These are phyloP conservation scores for Poeciliopsis occidentalis DNA, from an alignment of 2,113 vertebrate genomes.

Conservation along the genomic window DNA sequence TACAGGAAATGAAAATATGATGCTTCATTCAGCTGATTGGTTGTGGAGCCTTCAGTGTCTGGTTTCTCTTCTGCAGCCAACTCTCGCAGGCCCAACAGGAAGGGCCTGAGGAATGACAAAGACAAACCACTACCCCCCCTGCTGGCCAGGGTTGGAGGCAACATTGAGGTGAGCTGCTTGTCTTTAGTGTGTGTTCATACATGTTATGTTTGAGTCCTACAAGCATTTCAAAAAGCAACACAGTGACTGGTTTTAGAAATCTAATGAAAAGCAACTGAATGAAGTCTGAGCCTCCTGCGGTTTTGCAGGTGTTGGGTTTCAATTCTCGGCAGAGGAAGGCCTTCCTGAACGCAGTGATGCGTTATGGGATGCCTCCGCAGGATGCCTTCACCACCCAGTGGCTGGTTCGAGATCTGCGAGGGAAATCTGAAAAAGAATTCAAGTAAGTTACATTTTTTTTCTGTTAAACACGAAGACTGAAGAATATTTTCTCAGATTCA, in stretches of 20 bases:
- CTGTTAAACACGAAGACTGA: too few relatives aligned
- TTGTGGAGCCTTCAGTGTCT: too few relatives aligned
- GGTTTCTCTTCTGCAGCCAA: constrained; percentile 78
- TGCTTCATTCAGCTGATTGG: neutral
- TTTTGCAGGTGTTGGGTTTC: constrained; percentile 91
- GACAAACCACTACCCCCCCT: constrained; percentile 97
- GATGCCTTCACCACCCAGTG: constrained; percentile 98
- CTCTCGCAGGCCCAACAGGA: constrained; percentile 93
- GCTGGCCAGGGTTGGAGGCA: constrained; percentile 96
- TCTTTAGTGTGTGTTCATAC: neutral
- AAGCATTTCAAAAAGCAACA: neutral
- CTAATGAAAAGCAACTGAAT: neutral
- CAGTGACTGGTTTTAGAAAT: neutral
- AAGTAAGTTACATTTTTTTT: constrained; percentile 78
- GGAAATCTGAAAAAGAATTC: constrained; percentile 98
- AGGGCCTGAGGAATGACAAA: constrained; percentile 94
- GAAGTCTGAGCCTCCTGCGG: neutral
- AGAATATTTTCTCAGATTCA: neutral
- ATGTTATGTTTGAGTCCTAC: neutral
- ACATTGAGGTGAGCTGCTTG: constrained; percentile 87
- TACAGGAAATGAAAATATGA: too few relatives aligned
- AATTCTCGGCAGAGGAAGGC: constrained; percentile 97
- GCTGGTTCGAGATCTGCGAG: constrained; percentile 95
- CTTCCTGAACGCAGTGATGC: constrained; percentile 99
- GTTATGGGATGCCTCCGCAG: constrained; percentile 98